Evolutionary conservation across 2,797 vertebrate genomes (phyloP).

Genomic region (Halcyon badia): DNA sequence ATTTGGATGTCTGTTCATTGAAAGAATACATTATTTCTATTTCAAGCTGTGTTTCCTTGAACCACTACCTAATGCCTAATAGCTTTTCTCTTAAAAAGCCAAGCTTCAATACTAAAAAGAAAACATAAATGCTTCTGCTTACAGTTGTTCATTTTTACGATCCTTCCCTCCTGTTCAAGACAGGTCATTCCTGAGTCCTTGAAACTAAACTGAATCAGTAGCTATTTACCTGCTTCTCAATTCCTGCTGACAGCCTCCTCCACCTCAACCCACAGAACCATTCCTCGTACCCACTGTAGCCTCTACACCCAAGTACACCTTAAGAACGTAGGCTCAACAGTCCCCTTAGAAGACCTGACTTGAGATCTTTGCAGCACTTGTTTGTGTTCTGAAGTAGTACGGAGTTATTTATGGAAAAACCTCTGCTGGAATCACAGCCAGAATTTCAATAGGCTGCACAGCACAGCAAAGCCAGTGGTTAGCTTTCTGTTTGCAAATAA

Average conservation of each 20-base stretch:
- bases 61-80: not conserved
- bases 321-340: not conserved
- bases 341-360: not conserved
- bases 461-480: conserved; percentile 33
- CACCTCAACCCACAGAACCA: not conserved
- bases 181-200: not conserved
- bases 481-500: conserved; percentile 67
- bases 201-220: not conserved
- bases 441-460: conserved; percentile 58
- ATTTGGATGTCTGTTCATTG: not conserved
- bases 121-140: not conserved
- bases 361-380: conserved; percentile 7
- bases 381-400: conserved; percentile 40
- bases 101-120: not conserved
- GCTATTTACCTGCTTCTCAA: not conserved
- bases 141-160: not conserved
- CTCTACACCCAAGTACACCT: not conserved
- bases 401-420: conserved; percentile 71
- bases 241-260: not conserved
- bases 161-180: fast-evolving
- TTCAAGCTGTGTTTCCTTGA: not conserved
- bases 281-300: not conserved
- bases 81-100: not conserved
- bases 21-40: not conserved
- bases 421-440: conserved; percentile 59